phyloP scores from a whole-genome alignment of 2,888 invertebrate species.

The Ypsolopha sequella region DNA sequence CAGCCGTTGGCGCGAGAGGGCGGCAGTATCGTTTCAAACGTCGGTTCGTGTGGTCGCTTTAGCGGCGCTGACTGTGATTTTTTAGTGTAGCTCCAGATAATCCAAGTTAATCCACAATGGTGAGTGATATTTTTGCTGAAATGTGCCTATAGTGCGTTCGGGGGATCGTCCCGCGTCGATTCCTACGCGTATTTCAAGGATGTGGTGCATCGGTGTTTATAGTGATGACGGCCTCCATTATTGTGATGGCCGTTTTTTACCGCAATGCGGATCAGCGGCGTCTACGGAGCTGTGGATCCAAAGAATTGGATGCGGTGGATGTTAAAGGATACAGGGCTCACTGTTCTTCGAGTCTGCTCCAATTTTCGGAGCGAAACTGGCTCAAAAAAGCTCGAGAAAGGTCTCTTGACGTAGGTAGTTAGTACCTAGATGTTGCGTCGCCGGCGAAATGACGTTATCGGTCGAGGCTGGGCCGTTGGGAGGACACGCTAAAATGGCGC shows the following conservation, averaged over 20 bases:
- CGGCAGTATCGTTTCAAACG: slow-evolving; percentile 72
- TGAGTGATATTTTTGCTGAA: slow-evolving; percentile 64
- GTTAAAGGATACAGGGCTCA: background rate
- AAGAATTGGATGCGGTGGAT: background rate
- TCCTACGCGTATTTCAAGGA: slow-evolving; percentile 53
- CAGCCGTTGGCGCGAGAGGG: slow-evolving; percentile 68
- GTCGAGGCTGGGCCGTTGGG: slow-evolving; percentile 28
- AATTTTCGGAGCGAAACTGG: background rate
- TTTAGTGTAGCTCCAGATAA: slow-evolving; percentile 72
- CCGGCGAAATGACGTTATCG: slow-evolving; percentile 20
- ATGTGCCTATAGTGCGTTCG: slow-evolving; percentile 48
- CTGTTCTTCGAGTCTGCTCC: background rate
- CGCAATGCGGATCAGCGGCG: slow-evolving; percentile 62
- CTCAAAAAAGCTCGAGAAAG: slow-evolving; percentile 35
- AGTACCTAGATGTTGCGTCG: slow-evolving; percentile 33
- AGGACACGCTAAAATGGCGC: slow-evolving; percentile 34
- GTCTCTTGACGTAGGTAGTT: slow-evolving; percentile 61
- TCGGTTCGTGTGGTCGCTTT: slow-evolving; percentile 68
- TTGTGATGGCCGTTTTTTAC: slow-evolving; percentile 70
- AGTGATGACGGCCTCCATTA: slow-evolving; percentile 70
- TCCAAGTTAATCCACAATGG: slow-evolving; percentile 72
- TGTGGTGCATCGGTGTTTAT: slow-evolving; percentile 64
- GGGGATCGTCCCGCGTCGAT: slow-evolving; percentile 31
- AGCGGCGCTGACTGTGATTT: slow-evolving; percentile 70
- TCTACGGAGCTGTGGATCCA: slow-evolving; percentile 25